A percentile compares a stretch with the other conserved stretches of the same genome.
phyloP scores from a whole-genome alignment of 2,797 vertebrate species.

The Sebastes variabilis region DNA sequence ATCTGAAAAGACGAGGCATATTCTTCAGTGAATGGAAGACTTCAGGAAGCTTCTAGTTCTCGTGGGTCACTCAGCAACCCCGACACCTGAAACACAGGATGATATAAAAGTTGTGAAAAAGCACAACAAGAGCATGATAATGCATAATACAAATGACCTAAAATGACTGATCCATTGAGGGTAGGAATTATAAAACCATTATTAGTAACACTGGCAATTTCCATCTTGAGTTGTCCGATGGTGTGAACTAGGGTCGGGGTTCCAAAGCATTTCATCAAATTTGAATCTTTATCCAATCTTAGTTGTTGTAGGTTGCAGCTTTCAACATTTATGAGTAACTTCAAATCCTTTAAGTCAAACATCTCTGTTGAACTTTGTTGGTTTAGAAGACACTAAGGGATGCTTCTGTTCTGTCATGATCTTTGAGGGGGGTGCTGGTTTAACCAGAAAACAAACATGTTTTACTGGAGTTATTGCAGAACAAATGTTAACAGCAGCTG shows the following conservation, averaged over 20 bases:
- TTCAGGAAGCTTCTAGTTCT: background rate
- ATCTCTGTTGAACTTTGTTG: too few relatives aligned
- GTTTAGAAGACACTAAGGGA: too few relatives aligned
- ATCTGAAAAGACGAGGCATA: background rate
- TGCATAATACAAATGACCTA: background rate
- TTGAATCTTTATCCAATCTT: background rate
- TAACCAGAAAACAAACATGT: too few relatives aligned
- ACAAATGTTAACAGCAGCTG: too few relatives aligned
- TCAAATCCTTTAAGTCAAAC: too few relatives aligned
- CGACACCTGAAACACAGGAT: conserved; percentile 18
- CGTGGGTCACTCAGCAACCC: background rate
- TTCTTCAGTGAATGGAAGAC: background rate
- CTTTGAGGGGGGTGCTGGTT: background rate
- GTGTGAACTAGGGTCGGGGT: background rate
- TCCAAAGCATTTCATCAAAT: background rate
- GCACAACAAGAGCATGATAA: background rate
- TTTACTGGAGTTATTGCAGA: too few relatives aligned
- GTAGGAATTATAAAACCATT: too few relatives aligned
- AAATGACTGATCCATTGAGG: background rate
- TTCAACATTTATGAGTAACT: background rate
- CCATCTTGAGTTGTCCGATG: background rate
- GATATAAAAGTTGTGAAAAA: background rate
- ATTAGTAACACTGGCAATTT: background rate
- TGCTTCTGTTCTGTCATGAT: background rate
- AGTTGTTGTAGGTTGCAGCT: background rate